A percentile compares a stretch with the other conserved stretches of the same genome.
These are phyloP conservation scores for Chionomys nivalis DNA, from an alignment of 2,113 vertebrate genomes.

Conservation along the genomic window DNA sequence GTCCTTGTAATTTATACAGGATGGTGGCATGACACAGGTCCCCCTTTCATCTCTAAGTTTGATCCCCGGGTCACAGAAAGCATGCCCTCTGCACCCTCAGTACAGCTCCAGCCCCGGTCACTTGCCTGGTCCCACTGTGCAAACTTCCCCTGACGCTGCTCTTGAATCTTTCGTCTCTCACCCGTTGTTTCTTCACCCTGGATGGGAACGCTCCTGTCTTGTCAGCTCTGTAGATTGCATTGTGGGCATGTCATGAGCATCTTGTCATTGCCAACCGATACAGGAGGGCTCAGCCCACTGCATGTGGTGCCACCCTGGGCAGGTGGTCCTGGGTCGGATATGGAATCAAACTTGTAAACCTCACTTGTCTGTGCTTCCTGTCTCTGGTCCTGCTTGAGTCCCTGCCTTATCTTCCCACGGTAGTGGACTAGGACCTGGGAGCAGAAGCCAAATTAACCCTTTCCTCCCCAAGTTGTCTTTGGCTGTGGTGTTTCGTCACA, in stretches of 20 bases:
- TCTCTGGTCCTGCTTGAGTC: background rate
- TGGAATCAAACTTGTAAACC: background rate
- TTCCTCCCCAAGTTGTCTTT: background rate
- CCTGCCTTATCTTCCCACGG: background rate
- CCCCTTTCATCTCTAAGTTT: background rate
- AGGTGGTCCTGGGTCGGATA: background rate
- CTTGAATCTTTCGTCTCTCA: accelerated
- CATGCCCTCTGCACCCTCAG: background rate
- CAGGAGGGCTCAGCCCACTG: background rate
- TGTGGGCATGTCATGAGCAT: background rate
- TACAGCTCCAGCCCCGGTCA: background rate
- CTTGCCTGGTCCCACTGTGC: no score
- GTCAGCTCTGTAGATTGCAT: background rate
- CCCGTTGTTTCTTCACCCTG: background rate
- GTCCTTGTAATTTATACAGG: background rate
- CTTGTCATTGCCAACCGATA: no score
- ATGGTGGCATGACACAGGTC: background rate
- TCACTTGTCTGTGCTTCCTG: no score
- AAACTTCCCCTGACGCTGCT: background rate
- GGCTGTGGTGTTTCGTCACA: background rate
- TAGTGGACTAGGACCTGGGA: background rate
- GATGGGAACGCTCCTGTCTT: background rate
- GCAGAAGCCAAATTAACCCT: no score
- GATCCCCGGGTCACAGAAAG: background rate
- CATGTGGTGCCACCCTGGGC: background rate